A percentile compares a stretch with the other conserved stretches of the same genome.
Conservation (phyloP, 1,140 invertebrate species). For the Achroia grisella region DNA sequence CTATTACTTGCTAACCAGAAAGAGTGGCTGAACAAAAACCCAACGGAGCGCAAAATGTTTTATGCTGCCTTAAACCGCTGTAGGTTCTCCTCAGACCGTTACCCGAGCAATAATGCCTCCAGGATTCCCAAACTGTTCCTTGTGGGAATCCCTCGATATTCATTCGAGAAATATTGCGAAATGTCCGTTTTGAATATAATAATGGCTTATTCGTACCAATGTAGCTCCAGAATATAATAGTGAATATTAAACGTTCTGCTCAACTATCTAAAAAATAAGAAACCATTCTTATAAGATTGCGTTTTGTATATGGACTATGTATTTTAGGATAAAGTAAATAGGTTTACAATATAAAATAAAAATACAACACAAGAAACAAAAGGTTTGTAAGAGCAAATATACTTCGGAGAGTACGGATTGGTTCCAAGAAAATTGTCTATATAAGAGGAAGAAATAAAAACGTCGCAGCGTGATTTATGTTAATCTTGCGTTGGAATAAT, state of each 20-base stretch:
- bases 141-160: conserved; percentile 32
- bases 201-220: conserved; percentile 12
- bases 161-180: conserved; percentile 30
- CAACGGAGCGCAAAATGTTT: conserved; percentile 24
- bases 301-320: too few relatives aligned
- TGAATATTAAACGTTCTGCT: conserved; percentile 9
- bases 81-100: conserved; percentile 17
- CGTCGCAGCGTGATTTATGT: conserved; percentile 16
- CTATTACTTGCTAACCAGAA: conserved; percentile 1
- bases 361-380: not conserved
- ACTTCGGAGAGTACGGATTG: too few relatives aligned
- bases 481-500: conserved; percentile 17
- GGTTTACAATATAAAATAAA: not conserved
- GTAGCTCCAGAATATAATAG: not conserved
- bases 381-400: not conserved
- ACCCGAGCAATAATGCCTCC: conserved; percentile 21
- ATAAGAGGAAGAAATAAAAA: conserved; percentile 13
- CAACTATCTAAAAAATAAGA: not conserved
- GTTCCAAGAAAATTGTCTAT: conserved; percentile 4
- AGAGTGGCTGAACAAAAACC: conserved; percentile 7
- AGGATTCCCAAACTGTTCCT: conserved; percentile 36
- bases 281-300: not conserved
- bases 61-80: conserved; percentile 24
- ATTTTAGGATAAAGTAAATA: too few relatives aligned
- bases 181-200: conserved; percentile 21